Evolutionary conservation across 2,113 vertebrate species (phyloP).

Genomic region (Mustela lutreola): DNA sequence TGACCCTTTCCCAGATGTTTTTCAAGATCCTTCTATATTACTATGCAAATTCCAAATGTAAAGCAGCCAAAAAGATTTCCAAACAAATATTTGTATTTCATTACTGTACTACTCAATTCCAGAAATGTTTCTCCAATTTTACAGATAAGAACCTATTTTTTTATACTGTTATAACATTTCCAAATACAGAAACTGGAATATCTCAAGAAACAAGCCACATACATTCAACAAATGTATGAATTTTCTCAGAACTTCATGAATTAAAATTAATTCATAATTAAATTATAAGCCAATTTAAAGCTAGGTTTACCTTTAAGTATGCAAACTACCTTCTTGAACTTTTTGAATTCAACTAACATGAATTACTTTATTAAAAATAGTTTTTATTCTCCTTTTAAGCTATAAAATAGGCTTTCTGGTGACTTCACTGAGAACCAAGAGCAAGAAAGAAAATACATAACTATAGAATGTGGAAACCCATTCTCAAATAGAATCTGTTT

Average conservation of each 20-base stretch:
- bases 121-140: conserved; percentile 8
- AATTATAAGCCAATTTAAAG: conserved; percentile 25
- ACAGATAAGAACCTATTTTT: not conserved
- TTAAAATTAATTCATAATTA: conserved; percentile 44
- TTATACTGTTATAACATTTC: conserved; percentile 22
- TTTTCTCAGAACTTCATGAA: conserved; percentile 30
- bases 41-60: not conserved
- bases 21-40: not conserved
- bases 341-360: not conserved
- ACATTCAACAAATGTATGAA: not conserved
- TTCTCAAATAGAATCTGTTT: not conserved
- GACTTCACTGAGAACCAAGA: not conserved
- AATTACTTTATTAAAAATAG: conserved; percentile 41
- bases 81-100: conserved; percentile 15
- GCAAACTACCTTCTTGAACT: not conserved
- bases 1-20: not conserved
- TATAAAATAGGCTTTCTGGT: conserved; percentile 37
- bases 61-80: not conserved
- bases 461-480: not conserved
- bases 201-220: conserved; percentile 12
- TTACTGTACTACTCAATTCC: not conserved
- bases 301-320: not conserved
- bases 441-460: not conserved
- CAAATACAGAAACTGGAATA: conserved; percentile 14
- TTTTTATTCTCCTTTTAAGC: conserved; percentile 17